These are phyloP conservation scores for Galaxias olidus DNA, from an alignment of 2,797 vertebrate species.

Conservation along the genomic window DNA sequence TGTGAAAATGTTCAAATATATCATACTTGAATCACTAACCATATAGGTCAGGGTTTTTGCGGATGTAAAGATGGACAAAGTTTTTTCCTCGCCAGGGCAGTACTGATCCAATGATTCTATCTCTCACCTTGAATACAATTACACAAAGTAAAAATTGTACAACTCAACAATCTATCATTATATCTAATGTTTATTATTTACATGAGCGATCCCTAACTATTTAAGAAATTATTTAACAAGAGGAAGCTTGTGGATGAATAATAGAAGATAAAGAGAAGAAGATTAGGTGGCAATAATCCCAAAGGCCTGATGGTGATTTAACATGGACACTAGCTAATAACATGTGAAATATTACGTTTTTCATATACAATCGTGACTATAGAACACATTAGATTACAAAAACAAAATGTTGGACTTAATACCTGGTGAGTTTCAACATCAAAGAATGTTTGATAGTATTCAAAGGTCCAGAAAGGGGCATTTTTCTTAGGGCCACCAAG, in stretches of 20 bases:
- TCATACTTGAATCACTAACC: conserved; percentile 70
- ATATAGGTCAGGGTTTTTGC: conserved; percentile 95
- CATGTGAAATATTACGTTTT: too few relatives aligned
- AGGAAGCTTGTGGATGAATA: too few relatives aligned
- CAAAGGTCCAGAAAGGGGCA: conserved; percentile 95
- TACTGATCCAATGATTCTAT: conserved; percentile 92
- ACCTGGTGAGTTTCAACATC: conserved; percentile 94
- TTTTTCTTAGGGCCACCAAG: conserved; percentile 89
- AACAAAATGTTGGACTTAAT: conserved; percentile 28
- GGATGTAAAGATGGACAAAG: conserved; percentile 89
- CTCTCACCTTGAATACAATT: conserved; percentile 81
- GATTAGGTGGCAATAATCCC: background rate
- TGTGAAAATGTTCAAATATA: background rate
- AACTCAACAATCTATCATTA: background rate
- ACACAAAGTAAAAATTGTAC: background rate
- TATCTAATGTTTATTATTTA: background rate
- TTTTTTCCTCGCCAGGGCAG: conserved; percentile 93
- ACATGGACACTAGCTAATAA: background rate
- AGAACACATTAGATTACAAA: background rate
- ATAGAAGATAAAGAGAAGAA: too few relatives aligned
- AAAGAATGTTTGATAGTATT: conserved; percentile 95
- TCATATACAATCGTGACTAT: background rate
- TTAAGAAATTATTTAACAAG: too few relatives aligned
- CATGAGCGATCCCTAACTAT: too few relatives aligned
- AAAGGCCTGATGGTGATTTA: background rate